Evolutionary conservation across 2,888 invertebrate genomes (phyloP).

Genomic region (Drosophila paucipuncta): DNA sequence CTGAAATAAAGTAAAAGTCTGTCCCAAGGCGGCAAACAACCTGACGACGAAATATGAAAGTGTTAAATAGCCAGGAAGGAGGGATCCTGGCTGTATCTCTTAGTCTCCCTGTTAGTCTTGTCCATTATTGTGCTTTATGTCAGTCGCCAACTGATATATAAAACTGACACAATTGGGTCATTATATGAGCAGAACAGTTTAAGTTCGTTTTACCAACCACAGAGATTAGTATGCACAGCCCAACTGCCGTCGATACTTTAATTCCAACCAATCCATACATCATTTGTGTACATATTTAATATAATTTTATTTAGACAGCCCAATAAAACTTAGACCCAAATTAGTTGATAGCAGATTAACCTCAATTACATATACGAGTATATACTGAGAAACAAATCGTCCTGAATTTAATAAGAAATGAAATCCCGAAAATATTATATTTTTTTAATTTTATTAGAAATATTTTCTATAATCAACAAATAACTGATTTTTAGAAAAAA

Average conservation of each 20-base stretch:
- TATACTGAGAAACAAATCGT: too few relatives aligned
- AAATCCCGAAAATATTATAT: too few relatives aligned
- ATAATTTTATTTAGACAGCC: background rate
- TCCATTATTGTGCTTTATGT: background rate
- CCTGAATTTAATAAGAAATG: too few relatives aligned
- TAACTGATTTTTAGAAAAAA: background rate
- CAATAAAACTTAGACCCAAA: background rate
- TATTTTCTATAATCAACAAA: background rate
- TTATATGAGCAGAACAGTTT: slow-evolving; percentile 53
- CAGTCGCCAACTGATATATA: slow-evolving; percentile 39
- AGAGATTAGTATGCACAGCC: slow-evolving; percentile 53
- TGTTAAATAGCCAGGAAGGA: slow-evolving; percentile 69
- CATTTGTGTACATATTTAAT: background rate
- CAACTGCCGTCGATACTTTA: slow-evolving; percentile 17
- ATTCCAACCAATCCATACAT: slow-evolving; percentile 14
- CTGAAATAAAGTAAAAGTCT: slow-evolving; percentile 65
- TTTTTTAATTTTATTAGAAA: background rate
- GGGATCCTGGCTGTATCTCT: background rate
- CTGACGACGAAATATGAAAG: slow-evolving; percentile 73
- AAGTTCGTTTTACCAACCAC: slow-evolving; percentile 10
- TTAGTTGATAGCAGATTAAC: background rate
- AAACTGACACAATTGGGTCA: slow-evolving; percentile 71
- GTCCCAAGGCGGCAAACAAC: slow-evolving; percentile 61
- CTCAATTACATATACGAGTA: background rate
- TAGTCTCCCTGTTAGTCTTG: background rate